Conservation (phyloP, 2,113 vertebrate genomes). For the Atherinomorus stipes region DNA sequence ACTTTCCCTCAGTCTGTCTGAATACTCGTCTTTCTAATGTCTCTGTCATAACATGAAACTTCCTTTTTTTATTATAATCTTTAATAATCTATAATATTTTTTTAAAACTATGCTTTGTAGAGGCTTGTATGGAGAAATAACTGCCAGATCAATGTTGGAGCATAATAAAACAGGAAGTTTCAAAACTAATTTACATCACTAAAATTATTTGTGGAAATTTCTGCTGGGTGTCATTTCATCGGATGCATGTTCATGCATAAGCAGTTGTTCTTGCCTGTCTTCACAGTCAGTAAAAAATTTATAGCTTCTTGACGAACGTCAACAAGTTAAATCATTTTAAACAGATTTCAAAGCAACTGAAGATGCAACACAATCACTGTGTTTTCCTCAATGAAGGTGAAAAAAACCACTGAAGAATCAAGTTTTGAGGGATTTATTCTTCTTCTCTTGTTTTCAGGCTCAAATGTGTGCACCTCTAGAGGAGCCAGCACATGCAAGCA, state of each 20-base stretch:
- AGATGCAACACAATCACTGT: too few relatives aligned
- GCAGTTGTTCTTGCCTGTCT: too few relatives aligned
- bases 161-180: neutral
- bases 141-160: neutral
- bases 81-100: too few relatives aligned
- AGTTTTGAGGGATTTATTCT: neutral
- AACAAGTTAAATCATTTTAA: neutral
- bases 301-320: too few relatives aligned
- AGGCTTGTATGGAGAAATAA: neutral
- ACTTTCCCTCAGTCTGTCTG: too few relatives aligned
- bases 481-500: conserved; percentile 94
- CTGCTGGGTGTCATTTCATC: neutral
- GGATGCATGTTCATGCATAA: too few relatives aligned
- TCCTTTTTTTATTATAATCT: neutral
- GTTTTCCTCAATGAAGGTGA: too few relatives aligned
- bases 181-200: neutral
- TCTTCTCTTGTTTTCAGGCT: conserved; percentile 79
- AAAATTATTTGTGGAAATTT: neutral
- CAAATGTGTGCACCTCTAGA: conserved; percentile 91
- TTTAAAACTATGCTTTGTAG: neutral
- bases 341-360: neutral
- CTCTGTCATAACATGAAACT: neutral
- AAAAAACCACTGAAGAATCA: too few relatives aligned
- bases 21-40: neutral
- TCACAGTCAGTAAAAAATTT: too few relatives aligned